Evolutionary conservation across 2,888 invertebrate genomes (phyloP).

Genomic region (Apodemia duryi): DNA sequence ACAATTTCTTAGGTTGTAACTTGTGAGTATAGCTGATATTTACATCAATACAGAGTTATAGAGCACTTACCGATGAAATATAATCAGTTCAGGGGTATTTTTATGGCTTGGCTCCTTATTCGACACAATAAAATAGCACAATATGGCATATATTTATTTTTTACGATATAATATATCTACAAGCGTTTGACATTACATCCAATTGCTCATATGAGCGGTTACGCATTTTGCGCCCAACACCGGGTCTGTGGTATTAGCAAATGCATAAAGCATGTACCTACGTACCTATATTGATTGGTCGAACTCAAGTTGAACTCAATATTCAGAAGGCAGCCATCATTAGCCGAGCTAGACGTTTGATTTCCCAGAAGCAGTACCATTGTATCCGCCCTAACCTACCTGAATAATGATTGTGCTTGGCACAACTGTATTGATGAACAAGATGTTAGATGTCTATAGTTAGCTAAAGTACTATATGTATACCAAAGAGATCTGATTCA

Average conservation of each 20-base stretch:
- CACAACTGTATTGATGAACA: conserved; percentile 43
- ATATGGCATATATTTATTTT: too few relatives aligned
- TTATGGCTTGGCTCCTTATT: too few relatives aligned
- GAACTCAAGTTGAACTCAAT: conserved; percentile 42
- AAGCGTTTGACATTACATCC: too few relatives aligned
- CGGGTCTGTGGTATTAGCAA: neutral
- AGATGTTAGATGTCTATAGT: neutral
- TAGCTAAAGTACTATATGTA: neutral
- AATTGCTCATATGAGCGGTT: too few relatives aligned
- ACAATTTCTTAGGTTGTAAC: too few relatives aligned
- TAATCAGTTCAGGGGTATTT: too few relatives aligned
- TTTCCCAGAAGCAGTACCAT: conserved; percentile 61
- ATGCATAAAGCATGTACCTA: neutral
- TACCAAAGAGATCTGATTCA: neutral
- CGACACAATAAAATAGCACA: too few relatives aligned
- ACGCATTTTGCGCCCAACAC: too few relatives aligned
- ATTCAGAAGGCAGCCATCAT: conserved; percentile 68
- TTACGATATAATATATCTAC: too few relatives aligned
- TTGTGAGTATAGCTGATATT: too few relatives aligned
- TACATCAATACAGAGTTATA: too few relatives aligned
- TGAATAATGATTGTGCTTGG: conserved; percentile 65
- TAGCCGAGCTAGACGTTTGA: conserved; percentile 67
- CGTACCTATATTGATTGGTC: neutral
- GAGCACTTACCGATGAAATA: too few relatives aligned
- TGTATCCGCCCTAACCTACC: conserved; percentile 49